Evolutionary conservation across 2,113 vertebrate species (phyloP).

Genomic region (Sterrhoptilus dennistouni): DNA sequence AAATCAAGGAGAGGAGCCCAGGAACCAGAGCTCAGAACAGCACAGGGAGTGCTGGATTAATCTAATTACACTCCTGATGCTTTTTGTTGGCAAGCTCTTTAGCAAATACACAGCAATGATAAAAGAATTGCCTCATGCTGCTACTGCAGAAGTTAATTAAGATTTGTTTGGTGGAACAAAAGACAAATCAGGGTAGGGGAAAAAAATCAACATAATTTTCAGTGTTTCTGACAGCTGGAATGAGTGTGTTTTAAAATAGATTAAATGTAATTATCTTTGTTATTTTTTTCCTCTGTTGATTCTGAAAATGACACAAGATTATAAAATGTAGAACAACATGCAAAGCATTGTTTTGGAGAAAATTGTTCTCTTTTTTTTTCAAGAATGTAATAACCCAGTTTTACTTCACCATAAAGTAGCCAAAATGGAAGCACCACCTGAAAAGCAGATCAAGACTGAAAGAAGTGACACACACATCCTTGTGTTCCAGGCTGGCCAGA

Average conservation of each 20-base stretch:
- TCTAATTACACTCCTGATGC: neutral
- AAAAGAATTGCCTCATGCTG: neutral
- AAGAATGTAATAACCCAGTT: neutral
- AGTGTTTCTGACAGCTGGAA: neutral
- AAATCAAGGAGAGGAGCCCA: neutral
- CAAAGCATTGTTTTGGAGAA: neutral
- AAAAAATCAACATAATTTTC: neutral
- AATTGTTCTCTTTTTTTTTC: neutral
- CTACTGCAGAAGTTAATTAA: constrained; percentile 16
- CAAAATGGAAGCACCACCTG: neutral
- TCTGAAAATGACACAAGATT: neutral
- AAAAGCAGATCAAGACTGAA: neutral
- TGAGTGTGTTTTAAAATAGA: neutral
- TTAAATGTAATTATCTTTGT: constrained; percentile 2
- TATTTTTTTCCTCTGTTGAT: neutral
- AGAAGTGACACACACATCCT: neutral
- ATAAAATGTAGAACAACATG: neutral
- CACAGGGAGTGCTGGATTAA: neutral
- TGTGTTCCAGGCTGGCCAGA: neutral
- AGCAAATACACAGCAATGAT: neutral
- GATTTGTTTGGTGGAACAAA: constrained; percentile 36
- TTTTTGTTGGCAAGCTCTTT: neutral
- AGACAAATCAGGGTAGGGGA: neutral
- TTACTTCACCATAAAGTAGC: neutral
- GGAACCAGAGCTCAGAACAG: neutral